A percentile compares a stretch with the other conserved stretches of the same genome.
phyloP scores from a whole-genome alignment of 2,113 vertebrate genomes.

The Nyctereutes procyonoides region DNA sequence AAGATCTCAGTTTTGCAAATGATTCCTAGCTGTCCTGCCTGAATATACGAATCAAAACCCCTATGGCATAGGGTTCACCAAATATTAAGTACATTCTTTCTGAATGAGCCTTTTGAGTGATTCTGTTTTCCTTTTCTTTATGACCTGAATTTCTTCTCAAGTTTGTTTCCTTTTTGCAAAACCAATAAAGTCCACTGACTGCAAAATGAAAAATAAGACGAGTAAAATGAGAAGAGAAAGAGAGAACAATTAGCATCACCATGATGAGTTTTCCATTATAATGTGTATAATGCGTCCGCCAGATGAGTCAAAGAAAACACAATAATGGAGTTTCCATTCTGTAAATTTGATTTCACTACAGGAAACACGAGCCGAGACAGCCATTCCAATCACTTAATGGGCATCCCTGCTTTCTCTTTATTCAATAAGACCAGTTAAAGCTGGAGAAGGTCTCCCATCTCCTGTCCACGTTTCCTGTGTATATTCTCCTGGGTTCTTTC shows the following conservation, averaged over 20 bases:
- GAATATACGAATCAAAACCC: neutral
- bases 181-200: neutral
- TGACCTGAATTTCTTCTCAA: constrained; percentile 24
- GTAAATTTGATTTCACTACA: constrained; percentile 24
- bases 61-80: neutral
- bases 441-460: neutral
- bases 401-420: constrained; percentile 7
- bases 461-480: neutral
- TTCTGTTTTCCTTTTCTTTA: neutral
- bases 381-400: constrained; percentile 23
- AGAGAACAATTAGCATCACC: neutral
- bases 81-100: neutral
- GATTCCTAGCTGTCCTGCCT: neutral
- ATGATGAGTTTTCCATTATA: neutral
- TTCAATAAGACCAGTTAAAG: constrained; percentile 17
- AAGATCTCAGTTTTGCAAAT: constrained; percentile 43
- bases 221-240: neutral
- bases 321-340: constrained; percentile 42
- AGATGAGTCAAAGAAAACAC: constrained; percentile 20
- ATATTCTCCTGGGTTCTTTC: neutral
- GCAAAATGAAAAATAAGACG: neutral
- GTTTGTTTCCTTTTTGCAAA: constrained; percentile 5
- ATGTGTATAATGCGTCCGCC: neutral
- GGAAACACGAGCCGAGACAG: neutral
- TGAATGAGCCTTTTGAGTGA: neutral